Base-by-base conservation (phyloP, 2,888 invertebrate species). In the Seira ritae region DNA sequence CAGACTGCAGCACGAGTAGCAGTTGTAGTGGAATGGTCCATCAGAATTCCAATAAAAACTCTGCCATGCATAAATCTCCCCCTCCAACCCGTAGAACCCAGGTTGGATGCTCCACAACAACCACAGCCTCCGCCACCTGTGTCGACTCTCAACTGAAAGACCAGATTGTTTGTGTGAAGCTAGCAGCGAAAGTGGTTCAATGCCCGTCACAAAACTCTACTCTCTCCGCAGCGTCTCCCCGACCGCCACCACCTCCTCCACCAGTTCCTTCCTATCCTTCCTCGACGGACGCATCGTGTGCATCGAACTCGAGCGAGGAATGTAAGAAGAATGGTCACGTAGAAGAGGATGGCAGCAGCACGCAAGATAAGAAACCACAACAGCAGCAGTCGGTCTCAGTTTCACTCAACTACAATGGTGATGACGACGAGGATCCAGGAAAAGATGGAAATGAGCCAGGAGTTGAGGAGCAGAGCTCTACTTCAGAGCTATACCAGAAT, bases 401-500 rank as follows among this genome's bases (percentile, higher is more conserved):
- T 46, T 12, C n/a, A 4, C 24, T 17, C 10, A 20, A 42, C n/a
- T n/a, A n/a, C n/a, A n/a, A n/a, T n/a, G n/a, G n/a, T 19, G 67
- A 55, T 1, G 77, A 82, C 10, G 82, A 81, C 15, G 75, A 82
- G 46, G 82, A 77, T 77, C 82, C 76, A 78, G 77, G 77, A 82
- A 77, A 77, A 82, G 82, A 82, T 77, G 82, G 77, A 82, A 82
- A 77, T 71, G 77, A 82, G 77, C 82, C 82, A 82, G 82, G 76
- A 82, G 65, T 73, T 10, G 78, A 78, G 42, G 83, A 83, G 65
- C n/a, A n/a, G n/a, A 81, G 75, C 46, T 81, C 81, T 10, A 81
- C 74, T 67, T 81, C 81, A 17, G 81, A 81, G 15, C 81, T 81
- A 12, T 81, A 81, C 70, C 81, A 81, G 71, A 81, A 81, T 19